These are phyloP conservation scores for Thumatha senex DNA, from an alignment of 2,888 invertebrate genomes.

Conservation along the genomic window DNA sequence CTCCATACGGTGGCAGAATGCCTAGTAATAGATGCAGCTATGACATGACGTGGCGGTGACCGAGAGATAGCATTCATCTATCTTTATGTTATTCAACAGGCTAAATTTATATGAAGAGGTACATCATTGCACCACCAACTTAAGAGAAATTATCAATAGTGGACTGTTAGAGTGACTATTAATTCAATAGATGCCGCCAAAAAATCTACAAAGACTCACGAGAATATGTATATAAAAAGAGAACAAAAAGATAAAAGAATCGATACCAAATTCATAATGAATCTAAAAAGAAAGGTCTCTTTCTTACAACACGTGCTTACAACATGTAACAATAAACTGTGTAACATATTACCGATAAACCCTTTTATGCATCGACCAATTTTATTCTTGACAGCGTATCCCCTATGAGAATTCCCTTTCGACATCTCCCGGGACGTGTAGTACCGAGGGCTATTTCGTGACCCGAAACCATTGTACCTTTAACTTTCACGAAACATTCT, in stretches of 20 bases:
- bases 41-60: too few relatives aligned
- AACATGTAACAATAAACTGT: conserved; percentile 12
- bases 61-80: too few relatives aligned
- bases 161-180: too few relatives aligned
- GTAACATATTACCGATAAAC: conserved; percentile 12
- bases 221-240: not conserved
- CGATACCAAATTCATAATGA: not conserved
- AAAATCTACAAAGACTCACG: too few relatives aligned
- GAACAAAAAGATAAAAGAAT: not conserved
- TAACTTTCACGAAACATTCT: not conserved
- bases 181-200: too few relatives aligned
- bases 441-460: conserved; percentile 11
- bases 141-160: too few relatives aligned
- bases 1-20: too few relatives aligned
- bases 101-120: too few relatives aligned
- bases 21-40: too few relatives aligned
- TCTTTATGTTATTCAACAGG: too few relatives aligned
- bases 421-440: conserved; percentile 8
- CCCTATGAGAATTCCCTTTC: conserved; percentile 7
- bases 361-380: conserved; percentile 16
- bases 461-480: conserved; percentile 7
- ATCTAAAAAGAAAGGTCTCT: not conserved
- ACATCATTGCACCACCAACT: too few relatives aligned
- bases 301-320: not conserved
- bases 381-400: conserved; percentile 13